Conservation (phyloP, 2,888 invertebrate species). For the Yponomeuta plumbellus region DNA sequence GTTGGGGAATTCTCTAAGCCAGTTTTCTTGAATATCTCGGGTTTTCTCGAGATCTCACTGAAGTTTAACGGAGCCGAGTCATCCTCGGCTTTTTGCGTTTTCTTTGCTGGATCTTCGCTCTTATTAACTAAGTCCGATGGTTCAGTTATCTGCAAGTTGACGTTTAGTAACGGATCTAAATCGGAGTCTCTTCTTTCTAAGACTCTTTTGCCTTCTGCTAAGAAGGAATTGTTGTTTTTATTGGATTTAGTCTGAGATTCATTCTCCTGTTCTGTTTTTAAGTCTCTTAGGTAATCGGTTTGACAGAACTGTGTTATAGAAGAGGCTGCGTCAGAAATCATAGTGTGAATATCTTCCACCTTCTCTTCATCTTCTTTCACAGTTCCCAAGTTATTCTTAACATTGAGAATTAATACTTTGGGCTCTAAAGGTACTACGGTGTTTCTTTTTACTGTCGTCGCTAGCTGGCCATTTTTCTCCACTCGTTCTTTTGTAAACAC, state of each 20-base stretch:
- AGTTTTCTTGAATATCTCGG: slow-evolving; percentile 25
- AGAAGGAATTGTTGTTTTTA: not conserved
- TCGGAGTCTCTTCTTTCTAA: slow-evolving; percentile 23
- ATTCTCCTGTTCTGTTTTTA: not conserved
- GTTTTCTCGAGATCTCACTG: slow-evolving; percentile 43
- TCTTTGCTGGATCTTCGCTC: not conserved
- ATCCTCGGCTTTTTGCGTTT: slow-evolving; percentile 8
- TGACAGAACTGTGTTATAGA: slow-evolving; percentile 43
- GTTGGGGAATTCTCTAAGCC: slow-evolving; percentile 24
- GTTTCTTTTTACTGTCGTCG: slow-evolving; percentile 38
- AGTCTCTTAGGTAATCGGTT: slow-evolving; percentile 18
- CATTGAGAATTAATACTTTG: slow-evolving; percentile 43
- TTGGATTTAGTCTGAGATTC: not conserved
- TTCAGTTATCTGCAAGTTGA: slow-evolving; percentile 8
- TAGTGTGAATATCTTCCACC: slow-evolving; percentile 35
- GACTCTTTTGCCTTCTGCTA: slow-evolving; percentile 23
- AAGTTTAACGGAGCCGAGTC: slow-evolving; percentile 37
- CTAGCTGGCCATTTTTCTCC: slow-evolving; percentile 38
- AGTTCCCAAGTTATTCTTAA: slow-evolving; percentile 56
- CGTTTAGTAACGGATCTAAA: slow-evolving; percentile 10
- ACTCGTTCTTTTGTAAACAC: slow-evolving; percentile 65
- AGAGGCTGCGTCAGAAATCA: slow-evolving; percentile 47
- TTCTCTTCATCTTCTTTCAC: slow-evolving; percentile 63
- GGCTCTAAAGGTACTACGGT: slow-evolving; percentile 47
- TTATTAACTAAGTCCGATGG: not conserved